Evolutionary conservation across 1,140 invertebrate species (phyloP).

Genomic region (Drosophila azteca): DNA sequence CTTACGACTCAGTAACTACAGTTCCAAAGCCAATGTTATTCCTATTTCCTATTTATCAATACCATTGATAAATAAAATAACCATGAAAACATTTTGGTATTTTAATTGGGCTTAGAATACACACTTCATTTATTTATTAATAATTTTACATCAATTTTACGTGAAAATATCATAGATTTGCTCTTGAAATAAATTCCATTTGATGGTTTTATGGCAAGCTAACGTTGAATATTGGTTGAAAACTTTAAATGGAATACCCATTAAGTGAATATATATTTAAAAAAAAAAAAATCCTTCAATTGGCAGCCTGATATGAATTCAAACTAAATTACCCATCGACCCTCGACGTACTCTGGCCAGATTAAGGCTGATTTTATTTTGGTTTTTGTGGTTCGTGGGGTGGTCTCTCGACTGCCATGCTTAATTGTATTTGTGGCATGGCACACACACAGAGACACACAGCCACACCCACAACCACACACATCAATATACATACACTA

Average conservation of each 20-base stretch:
- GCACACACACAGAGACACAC: conserved; percentile 15
- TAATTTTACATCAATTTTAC: too few species aligned
- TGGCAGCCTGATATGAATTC: conserved; percentile 17
- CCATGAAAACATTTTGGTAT: too few species aligned
- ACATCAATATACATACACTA: conserved; percentile 1
- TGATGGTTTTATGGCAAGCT: too few species aligned
- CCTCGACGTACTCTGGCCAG: conserved; percentile 39
- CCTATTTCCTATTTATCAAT: too few species aligned
- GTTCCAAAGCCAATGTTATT: too few species aligned
- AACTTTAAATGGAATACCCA: neutral
- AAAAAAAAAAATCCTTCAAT: conserved; percentile 26
- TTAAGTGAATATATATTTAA: conserved; percentile 2
- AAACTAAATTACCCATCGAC: conserved; percentile 24
- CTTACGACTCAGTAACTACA: too few species aligned
- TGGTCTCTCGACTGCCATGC: conserved; percentile 37
- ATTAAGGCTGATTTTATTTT: conserved; percentile 60
- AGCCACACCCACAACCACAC: conserved; percentile 1
- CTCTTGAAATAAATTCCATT: too few species aligned
- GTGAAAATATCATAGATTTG: too few species aligned
- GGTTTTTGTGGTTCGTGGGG: conserved; percentile 30
- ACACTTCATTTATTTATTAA: too few species aligned
- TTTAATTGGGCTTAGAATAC: too few species aligned
- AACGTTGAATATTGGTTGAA: too few species aligned
- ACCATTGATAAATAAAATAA: too few species aligned
- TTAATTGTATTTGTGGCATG: conserved; percentile 71